These are phyloP conservation scores for Hoplostethus mediterraneus DNA, from an alignment of 2,797 vertebrate genomes.

Conservation along the genomic window DNA sequence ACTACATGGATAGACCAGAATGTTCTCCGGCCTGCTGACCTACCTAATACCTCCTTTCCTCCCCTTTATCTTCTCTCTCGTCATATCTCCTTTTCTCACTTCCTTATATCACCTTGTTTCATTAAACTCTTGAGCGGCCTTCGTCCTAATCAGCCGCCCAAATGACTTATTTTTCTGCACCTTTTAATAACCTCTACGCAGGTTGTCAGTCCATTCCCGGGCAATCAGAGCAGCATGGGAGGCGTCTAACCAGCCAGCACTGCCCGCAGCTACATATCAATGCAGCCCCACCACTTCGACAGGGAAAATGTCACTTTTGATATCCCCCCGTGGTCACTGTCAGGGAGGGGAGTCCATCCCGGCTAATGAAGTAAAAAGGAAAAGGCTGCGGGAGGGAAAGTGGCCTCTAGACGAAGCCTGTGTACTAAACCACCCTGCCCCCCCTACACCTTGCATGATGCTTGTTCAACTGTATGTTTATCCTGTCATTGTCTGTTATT, in stretches of 20 bases:
- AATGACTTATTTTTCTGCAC: constrained; percentile 48
- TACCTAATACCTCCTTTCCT: constrained; percentile 7
- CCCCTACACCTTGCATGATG: constrained; percentile 1
- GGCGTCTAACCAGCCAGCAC: constrained; percentile 60
- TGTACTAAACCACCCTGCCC: constrained; percentile 11
- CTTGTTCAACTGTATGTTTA: constrained; percentile 31
- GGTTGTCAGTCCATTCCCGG: constrained; percentile 56
- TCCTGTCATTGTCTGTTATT: constrained; percentile 48
- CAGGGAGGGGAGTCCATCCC: constrained; percentile 62
- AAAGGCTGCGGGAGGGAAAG: constrained; percentile 58
- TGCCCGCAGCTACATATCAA: constrained; percentile 70
- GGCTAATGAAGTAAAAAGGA: constrained; percentile 71
- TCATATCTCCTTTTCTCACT: constrained; percentile 45
- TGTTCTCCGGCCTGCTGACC: not conserved
- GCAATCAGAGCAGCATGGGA: constrained; percentile 68
- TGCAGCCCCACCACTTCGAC: constrained; percentile 64
- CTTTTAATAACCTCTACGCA: constrained; percentile 54
- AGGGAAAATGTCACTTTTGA: constrained; percentile 78
- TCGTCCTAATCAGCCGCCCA: constrained; percentile 49
- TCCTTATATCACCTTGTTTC: constrained; percentile 62
- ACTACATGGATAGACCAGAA: not conserved
- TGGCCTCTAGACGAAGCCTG: constrained; percentile 38
- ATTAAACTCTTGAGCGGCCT: constrained; percentile 52
- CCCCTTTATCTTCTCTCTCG: not conserved
- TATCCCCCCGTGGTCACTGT: constrained; percentile 73